Percentiles rank a stretch among this genome's conserved stretches.
Evolutionary conservation across 2,797 vertebrate genomes (phyloP).

Genomic region (Molossus alvarezi): DNA sequence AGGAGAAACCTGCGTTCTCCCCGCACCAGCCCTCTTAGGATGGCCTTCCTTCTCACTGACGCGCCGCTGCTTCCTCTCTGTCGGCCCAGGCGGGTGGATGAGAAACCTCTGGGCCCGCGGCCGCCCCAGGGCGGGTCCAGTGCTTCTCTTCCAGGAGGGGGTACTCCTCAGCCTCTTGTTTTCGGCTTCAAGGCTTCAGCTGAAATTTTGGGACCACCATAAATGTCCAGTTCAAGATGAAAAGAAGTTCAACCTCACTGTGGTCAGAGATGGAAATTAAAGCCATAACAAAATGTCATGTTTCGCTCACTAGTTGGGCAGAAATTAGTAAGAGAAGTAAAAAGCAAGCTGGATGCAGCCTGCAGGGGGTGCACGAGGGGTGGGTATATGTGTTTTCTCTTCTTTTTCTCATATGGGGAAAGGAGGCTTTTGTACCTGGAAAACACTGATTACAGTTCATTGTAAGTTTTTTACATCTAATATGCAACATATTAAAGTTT

Average conservation of each 20-base stretch:
- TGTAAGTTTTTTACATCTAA: background rate
- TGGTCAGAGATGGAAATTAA: constrained; percentile 9
- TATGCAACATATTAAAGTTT: background rate
- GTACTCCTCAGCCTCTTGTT: background rate
- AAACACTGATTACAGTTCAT: constrained; percentile 26
- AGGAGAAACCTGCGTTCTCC: background rate
- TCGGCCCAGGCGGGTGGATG: fast-evolving
- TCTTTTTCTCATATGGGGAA: background rate
- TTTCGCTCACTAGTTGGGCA: background rate
- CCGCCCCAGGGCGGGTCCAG: background rate
- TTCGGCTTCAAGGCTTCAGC: background rate
- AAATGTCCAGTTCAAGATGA: background rate
- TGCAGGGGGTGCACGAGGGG: background rate
- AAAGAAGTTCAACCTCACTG: background rate
- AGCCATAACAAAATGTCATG: background rate
- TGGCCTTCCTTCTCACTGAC: background rate
- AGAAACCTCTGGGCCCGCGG: background rate
- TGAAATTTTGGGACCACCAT: background rate
- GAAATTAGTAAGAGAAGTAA: constrained; percentile 51
- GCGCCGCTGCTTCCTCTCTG: background rate
- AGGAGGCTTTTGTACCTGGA: background rate
- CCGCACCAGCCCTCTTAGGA: background rate
- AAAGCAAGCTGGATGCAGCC: no score
- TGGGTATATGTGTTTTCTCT: background rate
- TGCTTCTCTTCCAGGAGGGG: background rate